Conservation (phyloP, 1,140 invertebrate species). For the Oncopeltus fasciatus region DNA sequence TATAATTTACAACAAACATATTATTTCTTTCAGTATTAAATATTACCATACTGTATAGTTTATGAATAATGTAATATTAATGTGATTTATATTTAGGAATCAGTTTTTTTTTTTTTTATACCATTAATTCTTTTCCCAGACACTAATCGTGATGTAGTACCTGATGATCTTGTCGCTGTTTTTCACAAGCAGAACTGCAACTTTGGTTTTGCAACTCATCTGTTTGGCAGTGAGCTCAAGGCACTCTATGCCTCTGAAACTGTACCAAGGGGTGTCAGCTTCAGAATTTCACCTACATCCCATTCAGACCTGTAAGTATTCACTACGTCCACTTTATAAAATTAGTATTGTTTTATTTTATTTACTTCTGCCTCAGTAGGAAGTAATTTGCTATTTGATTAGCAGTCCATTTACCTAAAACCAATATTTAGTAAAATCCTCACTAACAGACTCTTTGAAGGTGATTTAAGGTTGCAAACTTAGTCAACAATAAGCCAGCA, state of each 20-base stretch:
- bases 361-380: neutral
- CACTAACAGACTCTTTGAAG: too few relatives aligned
- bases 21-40: too few relatives aligned
- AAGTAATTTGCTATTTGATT: too few relatives aligned
- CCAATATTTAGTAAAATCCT: too few relatives aligned
- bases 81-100: neutral
- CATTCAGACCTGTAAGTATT: conserved; percentile 60
- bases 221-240: conserved; percentile 85
- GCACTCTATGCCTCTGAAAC: conserved; percentile 67
- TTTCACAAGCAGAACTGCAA: conserved; percentile 87
- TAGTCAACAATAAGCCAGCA: too few relatives aligned
- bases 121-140: conserved; percentile 33
- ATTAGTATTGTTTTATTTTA: neutral
- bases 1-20: too few relatives aligned
- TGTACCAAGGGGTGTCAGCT: conserved; percentile 65
- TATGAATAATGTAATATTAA: too few relatives aligned
- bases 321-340: too few relatives aligned
- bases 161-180: conserved; percentile 79
- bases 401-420: too few relatives aligned
- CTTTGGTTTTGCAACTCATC: conserved; percentile 86
- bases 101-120: neutral
- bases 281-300: conserved; percentile 80
- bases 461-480: too few relatives aligned
- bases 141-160: conserved; percentile 80
- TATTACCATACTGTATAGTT: too few relatives aligned